Percentiles rank a stretch among this genome's conserved stretches.
phyloP scores from a whole-genome alignment of 2,888 invertebrate species.

The Nomada hirtipes region DNA sequence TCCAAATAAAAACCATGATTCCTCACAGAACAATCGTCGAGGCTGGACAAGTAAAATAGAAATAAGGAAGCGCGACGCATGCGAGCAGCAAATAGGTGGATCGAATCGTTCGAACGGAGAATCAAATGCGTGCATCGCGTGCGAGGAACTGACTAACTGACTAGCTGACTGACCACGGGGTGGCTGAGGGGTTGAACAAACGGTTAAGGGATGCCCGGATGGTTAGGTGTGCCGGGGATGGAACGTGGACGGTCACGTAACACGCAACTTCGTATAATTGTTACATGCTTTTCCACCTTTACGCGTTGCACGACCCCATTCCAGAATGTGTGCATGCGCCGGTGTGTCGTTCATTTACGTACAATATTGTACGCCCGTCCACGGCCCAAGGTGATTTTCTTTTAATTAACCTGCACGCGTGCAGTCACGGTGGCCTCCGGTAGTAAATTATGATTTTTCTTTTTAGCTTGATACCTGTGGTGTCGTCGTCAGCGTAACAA shows the following conservation, averaged over 20 bases:
- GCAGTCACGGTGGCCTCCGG: slow-evolving; percentile 11
- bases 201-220: slow-evolving; percentile 73
- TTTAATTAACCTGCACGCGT: slow-evolving; percentile 59
- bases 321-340: neutral
- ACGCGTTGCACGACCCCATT: slow-evolving; percentile 21
- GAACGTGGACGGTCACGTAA: slow-evolving; percentile 71
- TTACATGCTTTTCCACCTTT: slow-evolving; percentile 53
- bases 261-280: slow-evolving; percentile 73
- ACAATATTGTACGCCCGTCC: neutral
- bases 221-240: slow-evolving; percentile 68
- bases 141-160: slow-evolving; percentile 73
- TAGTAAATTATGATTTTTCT: slow-evolving; percentile 18
- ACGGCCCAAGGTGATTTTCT: slow-evolving; percentile 57
- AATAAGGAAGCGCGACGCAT: neutral
- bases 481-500: neutral
- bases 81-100: slow-evolving; percentile 20
- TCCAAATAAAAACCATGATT: neutral
- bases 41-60: neutral
- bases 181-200: slow-evolving; percentile 70
- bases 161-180: slow-evolving; percentile 80
- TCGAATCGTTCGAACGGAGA: slow-evolving; percentile 36
- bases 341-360: slow-evolving; percentile 33
- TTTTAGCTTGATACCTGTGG: no score
- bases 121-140: slow-evolving; percentile 82
- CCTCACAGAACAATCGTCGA: no score